phyloP scores from a whole-genome alignment of 2,113 vertebrate species.

The Amia ocellicauda region DNA sequence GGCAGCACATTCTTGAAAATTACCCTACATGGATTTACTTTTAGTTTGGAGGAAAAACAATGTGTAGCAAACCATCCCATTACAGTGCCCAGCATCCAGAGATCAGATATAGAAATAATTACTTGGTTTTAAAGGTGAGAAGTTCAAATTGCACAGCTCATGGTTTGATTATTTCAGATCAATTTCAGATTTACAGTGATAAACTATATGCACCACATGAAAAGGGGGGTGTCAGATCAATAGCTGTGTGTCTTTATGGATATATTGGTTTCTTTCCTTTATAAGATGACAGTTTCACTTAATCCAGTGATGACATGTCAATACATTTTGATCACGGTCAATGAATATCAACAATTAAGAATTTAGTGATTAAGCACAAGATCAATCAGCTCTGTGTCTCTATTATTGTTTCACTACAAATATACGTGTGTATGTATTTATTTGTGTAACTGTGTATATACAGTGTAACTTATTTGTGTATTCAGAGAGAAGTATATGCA shows the following conservation, averaged over 20 bases:
- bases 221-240: conserved; percentile 19
- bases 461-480: too few relatives aligned
- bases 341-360: conserved; percentile 37
- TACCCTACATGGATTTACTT: too few relatives aligned
- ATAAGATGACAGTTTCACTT: conserved; percentile 31
- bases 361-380: conserved; percentile 24
- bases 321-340: conserved; percentile 30
- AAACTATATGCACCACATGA: conserved; percentile 10
- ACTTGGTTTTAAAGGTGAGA: conserved; percentile 20
- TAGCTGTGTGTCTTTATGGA: conserved; percentile 33
- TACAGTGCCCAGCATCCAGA: not conserved
- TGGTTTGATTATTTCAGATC: conserved; percentile 33
- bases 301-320: conserved; percentile 28
- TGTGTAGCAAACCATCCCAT: not conserved
- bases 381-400: conserved; percentile 23
- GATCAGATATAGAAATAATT: conserved; percentile 17
- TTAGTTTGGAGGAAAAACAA: too few relatives aligned
- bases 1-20: too few relatives aligned
- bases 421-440: too few relatives aligned
- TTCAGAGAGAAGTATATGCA: too few relatives aligned
- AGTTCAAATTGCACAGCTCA: conserved; percentile 25
- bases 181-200: conserved; percentile 34
- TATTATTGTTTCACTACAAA: too few relatives aligned
- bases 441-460: too few relatives aligned
- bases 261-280: conserved; percentile 34